Conservation (phyloP, 2,113 vertebrate genomes). For the Ardeotis arabs region DNA sequence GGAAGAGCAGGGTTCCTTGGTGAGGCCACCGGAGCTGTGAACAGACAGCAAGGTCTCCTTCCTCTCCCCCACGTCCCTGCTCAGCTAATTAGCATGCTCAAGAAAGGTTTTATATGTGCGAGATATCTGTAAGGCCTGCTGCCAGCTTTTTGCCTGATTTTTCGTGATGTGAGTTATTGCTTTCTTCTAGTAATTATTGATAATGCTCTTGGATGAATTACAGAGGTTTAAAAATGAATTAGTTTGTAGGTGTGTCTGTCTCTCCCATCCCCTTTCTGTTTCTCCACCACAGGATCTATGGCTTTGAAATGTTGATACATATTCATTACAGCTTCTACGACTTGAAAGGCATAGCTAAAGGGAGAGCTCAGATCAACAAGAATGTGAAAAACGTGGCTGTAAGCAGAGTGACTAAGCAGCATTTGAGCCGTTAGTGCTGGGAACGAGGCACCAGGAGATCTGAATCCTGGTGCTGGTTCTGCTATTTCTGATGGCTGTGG, state of each 20-base stretch:
- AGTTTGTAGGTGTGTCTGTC: constrained; percentile 47
- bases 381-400: neutral
- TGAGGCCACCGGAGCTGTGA: neutral
- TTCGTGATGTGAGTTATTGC: neutral
- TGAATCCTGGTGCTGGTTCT: neutral
- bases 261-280: neutral
- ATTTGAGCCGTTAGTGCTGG: neutral
- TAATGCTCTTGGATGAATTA: constrained; percentile 68
- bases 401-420: constrained; percentile 9
- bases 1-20: constrained; percentile 13
- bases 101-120: constrained; percentile 21
- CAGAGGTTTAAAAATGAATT: constrained; percentile 65
- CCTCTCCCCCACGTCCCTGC: neutral
- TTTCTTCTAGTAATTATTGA: constrained; percentile 66
- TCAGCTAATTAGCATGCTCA: constrained; percentile 21
- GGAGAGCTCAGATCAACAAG: constrained; percentile 52
- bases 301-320: constrained; percentile 68
- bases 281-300: constrained; percentile 28
- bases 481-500: neutral
- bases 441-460: neutral
- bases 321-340: constrained; percentile 59
- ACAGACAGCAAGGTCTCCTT: constrained; percentile 8
- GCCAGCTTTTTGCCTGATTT: constrained; percentile 45
- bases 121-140: constrained; percentile 41
- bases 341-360: constrained; percentile 57